phyloP scores from a whole-genome alignment of 2,797 vertebrate genomes.

The Manis crassicaudata region DNA sequence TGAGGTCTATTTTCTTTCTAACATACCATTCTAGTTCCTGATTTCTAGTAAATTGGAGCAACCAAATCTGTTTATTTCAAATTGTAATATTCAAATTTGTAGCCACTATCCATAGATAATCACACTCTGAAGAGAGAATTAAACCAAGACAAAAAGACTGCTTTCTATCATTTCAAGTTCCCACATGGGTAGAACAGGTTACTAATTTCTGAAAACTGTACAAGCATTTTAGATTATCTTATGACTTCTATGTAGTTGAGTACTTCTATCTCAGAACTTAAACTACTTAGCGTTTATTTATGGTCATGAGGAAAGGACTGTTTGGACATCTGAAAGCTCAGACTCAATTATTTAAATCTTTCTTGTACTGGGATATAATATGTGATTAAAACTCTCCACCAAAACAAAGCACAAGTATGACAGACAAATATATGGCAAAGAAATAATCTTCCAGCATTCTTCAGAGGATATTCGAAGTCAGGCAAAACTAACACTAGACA shows the following conservation, averaged over 20 bases:
- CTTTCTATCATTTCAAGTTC: not conserved
- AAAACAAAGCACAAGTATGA: not conserved
- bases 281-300: not conserved
- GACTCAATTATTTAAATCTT: not conserved
- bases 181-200: not conserved
- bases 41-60: not conserved
- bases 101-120: not conserved
- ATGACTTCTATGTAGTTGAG: not conserved
- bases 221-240: not conserved
- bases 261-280: not conserved
- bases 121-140: not conserved
- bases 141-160: not conserved
- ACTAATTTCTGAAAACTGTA: not conserved
- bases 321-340: not conserved
- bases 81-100: not conserved
- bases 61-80: not conserved
- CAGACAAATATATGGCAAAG: not conserved
- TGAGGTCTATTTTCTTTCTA: not conserved
- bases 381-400: not conserved
- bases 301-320: not conserved
- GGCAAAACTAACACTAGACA: not conserved
- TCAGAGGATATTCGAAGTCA: not conserved
- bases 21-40: not conserved
- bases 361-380: not conserved
- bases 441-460: not conserved